These are phyloP conservation scores for Rhinoderma darwinii DNA, from an alignment of 2,113 vertebrate genomes.

Conservation along the genomic window DNA sequence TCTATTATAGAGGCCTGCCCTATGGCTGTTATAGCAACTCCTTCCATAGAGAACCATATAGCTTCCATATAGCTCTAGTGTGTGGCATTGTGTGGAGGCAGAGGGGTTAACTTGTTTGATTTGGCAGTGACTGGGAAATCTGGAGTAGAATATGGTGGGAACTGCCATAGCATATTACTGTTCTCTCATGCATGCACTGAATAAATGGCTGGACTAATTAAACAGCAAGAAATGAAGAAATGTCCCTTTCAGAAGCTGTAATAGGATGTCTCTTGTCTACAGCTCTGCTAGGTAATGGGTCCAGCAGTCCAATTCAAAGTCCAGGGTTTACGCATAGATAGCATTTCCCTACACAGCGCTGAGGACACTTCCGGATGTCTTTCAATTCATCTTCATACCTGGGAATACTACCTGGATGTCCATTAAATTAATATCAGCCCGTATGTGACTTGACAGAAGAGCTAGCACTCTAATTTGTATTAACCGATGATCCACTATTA, in stretches of 20 bases:
- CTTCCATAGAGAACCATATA: neutral
- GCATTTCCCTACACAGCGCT: neutral
- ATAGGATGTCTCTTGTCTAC: neutral
- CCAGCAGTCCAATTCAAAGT: slow-evolving; percentile 20
- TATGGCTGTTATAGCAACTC: neutral
- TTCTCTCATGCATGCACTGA: slow-evolving; percentile 88
- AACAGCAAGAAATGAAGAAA: slow-evolving; percentile 68
- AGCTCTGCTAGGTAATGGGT: slow-evolving; percentile 9
- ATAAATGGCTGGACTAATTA: slow-evolving; percentile 90
- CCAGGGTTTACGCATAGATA: slow-evolving; percentile 27
- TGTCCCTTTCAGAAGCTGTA: neutral
- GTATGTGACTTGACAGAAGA: neutral
- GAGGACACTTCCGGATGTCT: neutral
- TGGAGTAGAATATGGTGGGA: slow-evolving; percentile 84
- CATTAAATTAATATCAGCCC: neutral
- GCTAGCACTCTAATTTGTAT: slow-evolving; percentile 2
- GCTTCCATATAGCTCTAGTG: neutral
- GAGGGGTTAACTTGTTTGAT: slow-evolving; percentile 39
- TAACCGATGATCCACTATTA: neutral
- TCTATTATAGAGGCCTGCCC: neutral
- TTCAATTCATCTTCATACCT: neutral
- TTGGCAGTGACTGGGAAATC: slow-evolving; percentile 69
- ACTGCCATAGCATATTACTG: slow-evolving; percentile 91
- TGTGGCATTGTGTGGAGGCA: neutral
- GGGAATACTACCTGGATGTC: neutral